These are phyloP conservation scores for Rhynchophorus ferrugineus DNA, from an alignment of 1,140 invertebrate species.

Conservation along the genomic window DNA sequence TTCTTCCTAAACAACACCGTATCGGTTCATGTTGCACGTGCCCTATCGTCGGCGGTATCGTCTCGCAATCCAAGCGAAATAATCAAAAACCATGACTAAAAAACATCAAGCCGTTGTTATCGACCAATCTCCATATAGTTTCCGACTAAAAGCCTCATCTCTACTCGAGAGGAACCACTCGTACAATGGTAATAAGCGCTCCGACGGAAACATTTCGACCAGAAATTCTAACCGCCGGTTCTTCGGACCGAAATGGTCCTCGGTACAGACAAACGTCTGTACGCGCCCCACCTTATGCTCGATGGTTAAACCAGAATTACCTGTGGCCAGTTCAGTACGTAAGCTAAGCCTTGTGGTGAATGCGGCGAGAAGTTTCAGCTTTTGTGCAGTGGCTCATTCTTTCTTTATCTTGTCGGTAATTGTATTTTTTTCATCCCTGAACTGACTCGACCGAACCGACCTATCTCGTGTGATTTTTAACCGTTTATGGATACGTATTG, in stretches of 20 bases:
- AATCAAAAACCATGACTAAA: not conserved
- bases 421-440: no score
- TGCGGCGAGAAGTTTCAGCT: no score
- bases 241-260: not conserved
- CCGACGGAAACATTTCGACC: no score
- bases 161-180: not conserved
- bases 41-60: no score
- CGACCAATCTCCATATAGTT: not conserved
- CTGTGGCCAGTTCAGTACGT: not conserved
- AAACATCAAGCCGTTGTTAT: not conserved
- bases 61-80: no score
- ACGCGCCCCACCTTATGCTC: not conserved
- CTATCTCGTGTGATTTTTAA: not conserved
- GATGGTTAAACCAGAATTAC: not conserved
- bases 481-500: not conserved
- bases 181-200: not conserved
- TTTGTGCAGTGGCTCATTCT: not conserved
- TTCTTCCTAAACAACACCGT: no score
- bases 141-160: not conserved
- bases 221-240: not conserved
- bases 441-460: no score
- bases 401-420: not conserved
- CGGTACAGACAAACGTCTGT: not conserved
- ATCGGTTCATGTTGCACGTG: no score
- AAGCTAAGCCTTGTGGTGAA: not conserved